Conservation (phyloP, 2,888 invertebrate genomes). For the Onchidella celtica region DNA sequence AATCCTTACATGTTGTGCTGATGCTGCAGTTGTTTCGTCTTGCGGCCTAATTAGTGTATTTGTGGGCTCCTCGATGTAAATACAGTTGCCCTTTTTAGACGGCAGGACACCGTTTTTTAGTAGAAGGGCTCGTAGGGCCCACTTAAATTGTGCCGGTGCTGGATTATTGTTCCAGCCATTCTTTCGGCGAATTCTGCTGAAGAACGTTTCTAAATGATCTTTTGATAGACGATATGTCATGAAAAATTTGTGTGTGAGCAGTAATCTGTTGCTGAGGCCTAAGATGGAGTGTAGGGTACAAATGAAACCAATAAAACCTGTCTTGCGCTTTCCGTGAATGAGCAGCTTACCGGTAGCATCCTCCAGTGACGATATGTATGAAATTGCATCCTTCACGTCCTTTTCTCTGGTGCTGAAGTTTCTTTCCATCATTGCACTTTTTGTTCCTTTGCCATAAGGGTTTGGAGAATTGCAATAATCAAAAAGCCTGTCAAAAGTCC, state of each 20-base stretch:
- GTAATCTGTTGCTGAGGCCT: background rate
- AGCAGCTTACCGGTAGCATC: conserved; percentile 15
- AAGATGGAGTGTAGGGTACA: conserved; percentile 13
- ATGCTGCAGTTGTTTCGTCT: background rate
- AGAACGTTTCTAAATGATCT: conserved; percentile 32
- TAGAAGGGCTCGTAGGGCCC: background rate
- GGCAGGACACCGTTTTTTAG: background rate
- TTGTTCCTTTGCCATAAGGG: background rate
- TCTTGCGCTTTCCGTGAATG: conserved; percentile 1
- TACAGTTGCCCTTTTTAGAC: background rate
- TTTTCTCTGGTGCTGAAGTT: background rate
- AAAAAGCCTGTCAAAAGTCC: background rate
- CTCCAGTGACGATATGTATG: conserved; percentile 2
- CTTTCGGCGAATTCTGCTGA: conserved; percentile 11
- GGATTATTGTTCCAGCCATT: conserved; percentile 35
- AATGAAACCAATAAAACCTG: conserved; percentile 32
- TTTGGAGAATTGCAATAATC: background rate
- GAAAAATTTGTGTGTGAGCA: background rate
- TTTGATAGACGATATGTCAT: conserved; percentile 21
- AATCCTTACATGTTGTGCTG: background rate
- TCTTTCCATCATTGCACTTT: background rate
- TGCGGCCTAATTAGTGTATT: background rate
- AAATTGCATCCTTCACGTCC: background rate
- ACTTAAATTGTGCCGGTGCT: conserved; percentile 1
- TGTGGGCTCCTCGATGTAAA: background rate